Evolutionary conservation across 2,888 invertebrate genomes (phyloP).

Genomic region (Rhamnusium bicolor): DNA sequence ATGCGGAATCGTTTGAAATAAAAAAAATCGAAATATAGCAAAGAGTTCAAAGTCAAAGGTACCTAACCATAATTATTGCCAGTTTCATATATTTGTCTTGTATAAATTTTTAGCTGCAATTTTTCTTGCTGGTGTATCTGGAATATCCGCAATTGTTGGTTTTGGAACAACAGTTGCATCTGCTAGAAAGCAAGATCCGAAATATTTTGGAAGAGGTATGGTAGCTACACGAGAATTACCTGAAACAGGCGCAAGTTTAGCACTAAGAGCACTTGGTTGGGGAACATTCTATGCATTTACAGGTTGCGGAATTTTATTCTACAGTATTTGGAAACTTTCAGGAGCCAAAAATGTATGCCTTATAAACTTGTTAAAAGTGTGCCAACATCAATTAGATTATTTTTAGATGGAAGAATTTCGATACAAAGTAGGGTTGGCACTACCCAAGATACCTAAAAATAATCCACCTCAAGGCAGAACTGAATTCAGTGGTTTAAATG

Average conservation of each 20-base stretch:
- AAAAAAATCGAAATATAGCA: slow-evolving; percentile 35
- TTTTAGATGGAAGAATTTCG: slow-evolving; percentile 87
- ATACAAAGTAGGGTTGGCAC: slow-evolving; percentile 81
- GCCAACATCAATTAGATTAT: no score
- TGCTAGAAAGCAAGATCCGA: slow-evolving; percentile 86
- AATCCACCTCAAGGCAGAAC: slow-evolving; percentile 86
- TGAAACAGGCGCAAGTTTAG: slow-evolving; percentile 85
- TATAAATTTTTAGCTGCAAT: slow-evolving; percentile 76
- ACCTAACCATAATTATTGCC: background rate
- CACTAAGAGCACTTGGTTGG: slow-evolving; percentile 89
- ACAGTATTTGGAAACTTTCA: slow-evolving; percentile 89
- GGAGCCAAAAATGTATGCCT: slow-evolving; percentile 86
- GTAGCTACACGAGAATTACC: slow-evolving; percentile 75
- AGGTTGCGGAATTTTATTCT: slow-evolving; percentile 87
- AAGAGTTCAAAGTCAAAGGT: slow-evolving; percentile 53
- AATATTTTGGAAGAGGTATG: slow-evolving; percentile 84
- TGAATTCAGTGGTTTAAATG: slow-evolving; percentile 89
- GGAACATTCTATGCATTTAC: slow-evolving; percentile 90
- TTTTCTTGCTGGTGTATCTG: slow-evolving; percentile 82
- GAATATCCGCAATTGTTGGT: slow-evolving; percentile 85
- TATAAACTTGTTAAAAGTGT: background rate
- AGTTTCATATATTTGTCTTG: background rate
- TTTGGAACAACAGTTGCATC: slow-evolving; percentile 86
- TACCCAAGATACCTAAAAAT: slow-evolving; percentile 86
- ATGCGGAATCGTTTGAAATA: background rate